phyloP scores from a whole-genome alignment of 2,113 vertebrate genomes.

The Pedetes capensis region DNA sequence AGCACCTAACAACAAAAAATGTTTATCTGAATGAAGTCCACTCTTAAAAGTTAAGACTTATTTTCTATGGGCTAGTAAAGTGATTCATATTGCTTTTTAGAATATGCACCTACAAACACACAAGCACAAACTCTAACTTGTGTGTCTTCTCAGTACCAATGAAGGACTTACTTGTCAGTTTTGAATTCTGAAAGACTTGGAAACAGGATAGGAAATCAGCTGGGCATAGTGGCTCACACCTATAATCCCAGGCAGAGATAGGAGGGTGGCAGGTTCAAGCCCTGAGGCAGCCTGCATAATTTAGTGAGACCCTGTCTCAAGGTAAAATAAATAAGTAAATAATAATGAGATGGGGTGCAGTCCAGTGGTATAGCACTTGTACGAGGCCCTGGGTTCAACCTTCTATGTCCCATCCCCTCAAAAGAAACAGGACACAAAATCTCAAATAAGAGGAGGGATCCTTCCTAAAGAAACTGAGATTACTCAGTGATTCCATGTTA shows the following conservation, averaged over 20 bases:
- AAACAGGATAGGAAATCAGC: neutral
- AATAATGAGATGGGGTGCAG: no score
- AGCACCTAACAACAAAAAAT: no score
- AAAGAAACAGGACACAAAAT: slow-evolving; percentile 3
- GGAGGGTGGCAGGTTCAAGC: no score
- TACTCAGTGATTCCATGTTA: neutral
- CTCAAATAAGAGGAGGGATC: neutral
- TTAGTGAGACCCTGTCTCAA: no score
- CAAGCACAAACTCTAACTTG: neutral
- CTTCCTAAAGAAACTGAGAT: neutral
- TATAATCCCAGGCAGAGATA: no score
- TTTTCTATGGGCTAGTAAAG: neutral
- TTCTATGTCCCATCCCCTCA: no score
- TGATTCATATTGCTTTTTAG: neutral
- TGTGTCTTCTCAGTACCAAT: neutral
- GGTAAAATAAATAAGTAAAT: no score
- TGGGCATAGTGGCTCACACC: no score
- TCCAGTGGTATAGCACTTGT: no score
- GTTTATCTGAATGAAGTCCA: slow-evolving; percentile 1
- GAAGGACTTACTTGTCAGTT: neutral
- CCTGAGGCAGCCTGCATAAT: no score
- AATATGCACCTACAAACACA: neutral
- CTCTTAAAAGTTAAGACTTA: neutral
- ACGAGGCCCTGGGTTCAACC: no score
- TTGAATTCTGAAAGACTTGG: slow-evolving; percentile 11